Evolutionary conservation across 2,113 vertebrate genomes (phyloP), one percentile per base, ranked within the genome.

Genomic region (Pluvianellus socialis): DNA sequence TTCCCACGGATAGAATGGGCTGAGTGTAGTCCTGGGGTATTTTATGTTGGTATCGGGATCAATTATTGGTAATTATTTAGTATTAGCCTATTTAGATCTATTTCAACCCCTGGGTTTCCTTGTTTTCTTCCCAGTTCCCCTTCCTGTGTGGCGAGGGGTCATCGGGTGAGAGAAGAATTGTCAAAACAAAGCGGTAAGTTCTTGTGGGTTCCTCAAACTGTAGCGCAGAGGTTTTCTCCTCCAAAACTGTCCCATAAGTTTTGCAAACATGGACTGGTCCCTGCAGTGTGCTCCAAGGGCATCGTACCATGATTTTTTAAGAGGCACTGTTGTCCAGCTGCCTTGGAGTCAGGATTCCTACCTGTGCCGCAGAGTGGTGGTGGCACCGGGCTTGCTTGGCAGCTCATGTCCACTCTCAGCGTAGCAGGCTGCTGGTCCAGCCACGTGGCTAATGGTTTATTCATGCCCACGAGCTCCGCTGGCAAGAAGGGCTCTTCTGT

Each of bases 321-420:
- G 77, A 52, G n/a, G 4, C 4, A 4, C 6, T 2, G 7, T 42
- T 18, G 8, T 68, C 49, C 49, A 12, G 7, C 10, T 58, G 59
- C 20, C 35, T 38, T 14, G 20, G 27, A 30, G 40, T 6, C 2
- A 1, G 18, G 70, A 24, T 20, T 52, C 44, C 55, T 14, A 22
- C 26, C 52, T 7, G 17, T 22, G 21, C 35, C 0, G 0, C 18
- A 27, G 75, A 47, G 63, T 50, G 65, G n/a, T 1, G 0, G 32
- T 38, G 28, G 44, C n/a, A 18, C 47, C 0, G 1, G 38, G 27
- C 47, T 56, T 24, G 59, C 49, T 35, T 16, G 50, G 72, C 67
- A 59, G 44, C 19, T 79, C n/a, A 38, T 44, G 33, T 24, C 38
- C 7, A 1, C 59, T 47, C 2, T 52, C 42, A 13, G 58, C 62